phyloP scores from a whole-genome alignment of 1,140 invertebrate genomes.

The Eubasilissa regina region DNA sequence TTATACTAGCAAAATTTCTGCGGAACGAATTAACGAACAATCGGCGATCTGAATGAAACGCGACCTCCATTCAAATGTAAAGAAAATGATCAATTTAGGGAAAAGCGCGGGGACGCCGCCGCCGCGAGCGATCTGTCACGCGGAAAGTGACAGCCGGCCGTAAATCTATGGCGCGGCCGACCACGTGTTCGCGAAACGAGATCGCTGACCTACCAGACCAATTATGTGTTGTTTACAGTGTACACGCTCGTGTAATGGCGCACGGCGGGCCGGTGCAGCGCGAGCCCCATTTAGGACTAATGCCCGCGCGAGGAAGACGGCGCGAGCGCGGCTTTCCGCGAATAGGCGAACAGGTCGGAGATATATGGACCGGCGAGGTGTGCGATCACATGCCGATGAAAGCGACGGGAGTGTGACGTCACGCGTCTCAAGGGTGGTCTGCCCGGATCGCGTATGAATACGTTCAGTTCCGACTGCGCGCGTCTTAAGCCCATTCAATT shows the following conservation, averaged over 20 bases:
- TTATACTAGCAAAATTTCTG: no score
- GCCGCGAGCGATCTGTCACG: constrained; percentile 35
- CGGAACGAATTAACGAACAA: no score
- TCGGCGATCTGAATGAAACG: background rate
- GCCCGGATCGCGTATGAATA: constrained; percentile 3
- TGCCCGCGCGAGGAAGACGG: constrained; percentile 8
- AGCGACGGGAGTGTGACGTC: constrained; percentile 34
- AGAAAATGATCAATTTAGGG: constrained; percentile 20
- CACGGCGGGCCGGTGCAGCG: background rate
- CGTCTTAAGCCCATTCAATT: no score
- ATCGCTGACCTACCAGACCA: constrained; percentile 56
- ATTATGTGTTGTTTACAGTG: constrained; percentile 53
- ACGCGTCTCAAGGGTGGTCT: constrained; percentile 16
- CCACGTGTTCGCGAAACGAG: constrained; percentile 56
- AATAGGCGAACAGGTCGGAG: constrained; percentile 29
- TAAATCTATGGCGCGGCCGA: constrained; percentile 35
- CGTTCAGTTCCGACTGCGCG: background rate
- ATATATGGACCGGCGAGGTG: constrained; percentile 6
- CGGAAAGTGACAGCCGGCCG: constrained; percentile 40
- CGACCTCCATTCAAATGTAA: constrained; percentile 13
- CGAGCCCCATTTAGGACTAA: background rate
- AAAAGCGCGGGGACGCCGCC: constrained; percentile 27
- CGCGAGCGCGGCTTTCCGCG: constrained; percentile 2
- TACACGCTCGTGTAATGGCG: background rate
- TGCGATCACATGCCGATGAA: constrained; percentile 31